Base-by-base conservation (phyloP, 2,113 vertebrate genomes). In the Abramis brama region DNA sequence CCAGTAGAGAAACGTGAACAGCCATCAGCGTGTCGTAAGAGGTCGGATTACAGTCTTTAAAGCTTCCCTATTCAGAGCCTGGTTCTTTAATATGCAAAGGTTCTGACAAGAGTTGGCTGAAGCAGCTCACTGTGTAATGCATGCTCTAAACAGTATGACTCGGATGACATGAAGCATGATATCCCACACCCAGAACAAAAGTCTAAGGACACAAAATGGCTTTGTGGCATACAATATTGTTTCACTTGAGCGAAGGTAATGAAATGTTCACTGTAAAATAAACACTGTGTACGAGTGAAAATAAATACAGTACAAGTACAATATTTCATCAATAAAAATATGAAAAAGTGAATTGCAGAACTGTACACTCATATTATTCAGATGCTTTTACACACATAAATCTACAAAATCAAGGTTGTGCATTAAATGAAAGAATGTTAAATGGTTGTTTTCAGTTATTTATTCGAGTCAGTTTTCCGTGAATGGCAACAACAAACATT, bases 1-100 rank as follows among this genome's bases (percentile, higher is more conserved):
- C 57, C 8, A 15, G 77, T 19, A 66, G 85, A 85, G 64, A 30
- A 86, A 82, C 33, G 47, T 70, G 85, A 89, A 86, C 39, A 43
- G 82, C 85, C 80, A 84, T 70, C 77, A 30, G 84, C 47, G 23
- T 77, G 82, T 86, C 47, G 52, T 87, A 85, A 70, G 70, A 87
- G 88, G 52, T 89, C 62, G 55, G 83, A 89, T 89, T 89, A 87
- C 86, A 71, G 74, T 82, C 64, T 36, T 43, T 33, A 64, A 82
- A 74, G 78, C 19, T 57, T 66, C 60, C 47, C 74, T 71, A 85
- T 79, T 87, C 86, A 85, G 2, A 62, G 71, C 19, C 71, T n/a
- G 23, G 21, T 74, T 83, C 79, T 85, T 87, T 82, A 87, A 82
- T 85, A 89, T 83, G 88, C 86, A 80, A 59, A 76, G 50, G 39